phyloP scores from a whole-genome alignment of 1,140 invertebrate species.

The Drosophila pseudoobscura region DNA sequence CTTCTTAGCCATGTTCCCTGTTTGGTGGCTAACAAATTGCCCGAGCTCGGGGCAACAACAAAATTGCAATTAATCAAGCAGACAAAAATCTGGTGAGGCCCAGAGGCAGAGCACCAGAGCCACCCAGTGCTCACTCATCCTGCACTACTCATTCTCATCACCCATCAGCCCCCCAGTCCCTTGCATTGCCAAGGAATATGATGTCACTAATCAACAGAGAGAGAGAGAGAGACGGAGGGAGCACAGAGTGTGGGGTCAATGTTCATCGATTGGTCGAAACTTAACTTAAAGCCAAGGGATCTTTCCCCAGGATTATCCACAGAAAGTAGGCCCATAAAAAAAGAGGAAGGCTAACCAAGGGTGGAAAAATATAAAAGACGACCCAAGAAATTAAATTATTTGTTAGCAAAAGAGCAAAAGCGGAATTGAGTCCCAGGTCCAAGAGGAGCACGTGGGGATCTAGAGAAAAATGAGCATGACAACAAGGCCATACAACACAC shows the following conservation, averaged over 20 bases:
- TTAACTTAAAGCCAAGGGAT: neutral
- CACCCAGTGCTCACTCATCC: neutral
- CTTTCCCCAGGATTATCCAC: slow-evolving; percentile 16
- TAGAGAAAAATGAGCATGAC: slow-evolving; percentile 69
- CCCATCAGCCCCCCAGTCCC: too few relatives aligned
- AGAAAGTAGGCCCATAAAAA: slow-evolving; percentile 3
- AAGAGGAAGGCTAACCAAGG: neutral
- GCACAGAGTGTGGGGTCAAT: too few relatives aligned
- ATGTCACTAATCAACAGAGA: slow-evolving; percentile 37
- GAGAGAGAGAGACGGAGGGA: neutral
- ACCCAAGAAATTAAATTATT: slow-evolving; percentile 77
- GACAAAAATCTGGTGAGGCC: slow-evolving; percentile 67
- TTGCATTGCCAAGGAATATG: neutral
- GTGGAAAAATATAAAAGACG: slow-evolving; percentile 28
- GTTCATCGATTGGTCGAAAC: slow-evolving; percentile 30
- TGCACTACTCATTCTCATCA: neutral
- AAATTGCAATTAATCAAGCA: slow-evolving; percentile 74
- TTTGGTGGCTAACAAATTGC: slow-evolving; percentile 52
- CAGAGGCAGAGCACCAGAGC: neutral
- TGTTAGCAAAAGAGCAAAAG: slow-evolving; percentile 51
- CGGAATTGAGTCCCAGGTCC: slow-evolving; percentile 6
- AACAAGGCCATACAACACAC: slow-evolving; percentile 66
- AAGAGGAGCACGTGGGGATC: slow-evolving; percentile 23
- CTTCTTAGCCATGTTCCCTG: neutral
- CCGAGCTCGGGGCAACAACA: slow-evolving; percentile 19